Evolutionary conservation across 1,140 invertebrate genomes (phyloP).

Genomic region (Magallana ariakensis): DNA sequence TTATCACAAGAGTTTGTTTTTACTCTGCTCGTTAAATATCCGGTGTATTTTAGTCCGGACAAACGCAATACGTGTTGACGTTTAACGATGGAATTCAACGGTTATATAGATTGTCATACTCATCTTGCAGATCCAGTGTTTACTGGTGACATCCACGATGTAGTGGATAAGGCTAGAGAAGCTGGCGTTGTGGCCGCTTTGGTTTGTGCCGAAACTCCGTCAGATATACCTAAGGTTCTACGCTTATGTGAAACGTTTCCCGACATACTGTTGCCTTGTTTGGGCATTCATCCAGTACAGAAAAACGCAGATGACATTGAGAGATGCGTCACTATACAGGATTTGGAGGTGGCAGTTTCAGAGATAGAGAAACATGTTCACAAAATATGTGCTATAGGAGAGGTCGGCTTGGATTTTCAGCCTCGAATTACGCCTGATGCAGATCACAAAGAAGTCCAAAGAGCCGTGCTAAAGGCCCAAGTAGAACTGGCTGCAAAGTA

Average conservation of each 20-base stretch:
- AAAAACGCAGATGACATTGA: conserved; percentile 40
- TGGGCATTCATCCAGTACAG: conserved; percentile 77
- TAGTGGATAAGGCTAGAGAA: conserved; percentile 53
- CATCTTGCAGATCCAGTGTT: conserved; percentile 60
- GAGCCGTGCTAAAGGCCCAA: conserved; percentile 71
- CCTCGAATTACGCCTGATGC: conserved; percentile 70
- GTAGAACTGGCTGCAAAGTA: conserved; percentile 70
- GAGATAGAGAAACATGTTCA: conserved; percentile 64
- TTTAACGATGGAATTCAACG: background rate
- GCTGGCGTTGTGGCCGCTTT: conserved; percentile 52
- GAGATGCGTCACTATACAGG: conserved; percentile 49
- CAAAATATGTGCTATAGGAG: conserved; percentile 65
- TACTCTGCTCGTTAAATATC: background rate
- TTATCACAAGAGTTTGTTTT: background rate
- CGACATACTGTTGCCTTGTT: conserved; percentile 64
- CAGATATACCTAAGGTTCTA: conserved; percentile 57
- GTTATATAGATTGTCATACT: conserved; percentile 60
- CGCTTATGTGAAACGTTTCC: conserved; percentile 56
- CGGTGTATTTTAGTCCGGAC: background rate
- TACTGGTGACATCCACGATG: conserved; percentile 53
- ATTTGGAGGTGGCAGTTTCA: conserved; percentile 60
- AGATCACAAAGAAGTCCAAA: conserved; percentile 72
- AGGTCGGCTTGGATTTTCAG: conserved; percentile 77
- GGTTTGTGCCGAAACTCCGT: conserved; percentile 47
- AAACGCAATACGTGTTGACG: background rate